Conservation (phyloP, 1,140 invertebrate genomes). For the Hyphantria cunea region DNA sequence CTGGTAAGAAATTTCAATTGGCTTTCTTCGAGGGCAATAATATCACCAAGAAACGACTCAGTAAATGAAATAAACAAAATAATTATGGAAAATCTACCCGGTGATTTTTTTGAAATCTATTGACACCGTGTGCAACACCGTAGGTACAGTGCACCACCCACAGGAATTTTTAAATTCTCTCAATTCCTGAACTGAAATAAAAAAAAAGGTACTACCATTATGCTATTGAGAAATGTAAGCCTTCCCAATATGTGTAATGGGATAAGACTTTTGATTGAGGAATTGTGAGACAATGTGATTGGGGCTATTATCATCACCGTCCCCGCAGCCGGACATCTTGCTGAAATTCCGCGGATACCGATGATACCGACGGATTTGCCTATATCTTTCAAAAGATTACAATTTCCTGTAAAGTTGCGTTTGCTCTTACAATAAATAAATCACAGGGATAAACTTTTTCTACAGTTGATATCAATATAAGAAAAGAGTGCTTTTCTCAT, state of each 20-base stretch:
- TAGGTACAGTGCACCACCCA: not conserved
- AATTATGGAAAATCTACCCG: not conserved
- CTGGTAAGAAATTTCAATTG: not conserved
- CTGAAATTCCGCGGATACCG: not conserved
- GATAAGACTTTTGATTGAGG: not conserved
- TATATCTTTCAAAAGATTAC: not conserved
- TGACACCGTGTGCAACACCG: not conserved
- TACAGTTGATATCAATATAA: not conserved
- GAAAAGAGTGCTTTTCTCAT: conserved; percentile 1
- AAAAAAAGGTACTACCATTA: not conserved
- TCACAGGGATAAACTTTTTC: not conserved
- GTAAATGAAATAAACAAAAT: conserved; percentile 1
- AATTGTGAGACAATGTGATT: not conserved
- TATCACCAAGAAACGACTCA: not conserved
- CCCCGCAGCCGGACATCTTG: not conserved
- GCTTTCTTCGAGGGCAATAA: not conserved
- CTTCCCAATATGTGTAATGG: not conserved
- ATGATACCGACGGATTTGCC: conserved; percentile 1
- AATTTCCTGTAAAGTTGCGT: not conserved
- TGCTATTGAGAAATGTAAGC: not conserved
- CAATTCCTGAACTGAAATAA: not conserved
- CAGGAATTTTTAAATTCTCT: conserved; percentile 2
- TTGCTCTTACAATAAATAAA: conserved; percentile 1
- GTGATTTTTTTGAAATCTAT: not conserved
- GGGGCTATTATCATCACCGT: not conserved